Evolutionary conservation across 2,888 invertebrate genomes (phyloP), one percentile per base, ranked within the genome.

Genomic region (Cheilosia impressa): DNA sequence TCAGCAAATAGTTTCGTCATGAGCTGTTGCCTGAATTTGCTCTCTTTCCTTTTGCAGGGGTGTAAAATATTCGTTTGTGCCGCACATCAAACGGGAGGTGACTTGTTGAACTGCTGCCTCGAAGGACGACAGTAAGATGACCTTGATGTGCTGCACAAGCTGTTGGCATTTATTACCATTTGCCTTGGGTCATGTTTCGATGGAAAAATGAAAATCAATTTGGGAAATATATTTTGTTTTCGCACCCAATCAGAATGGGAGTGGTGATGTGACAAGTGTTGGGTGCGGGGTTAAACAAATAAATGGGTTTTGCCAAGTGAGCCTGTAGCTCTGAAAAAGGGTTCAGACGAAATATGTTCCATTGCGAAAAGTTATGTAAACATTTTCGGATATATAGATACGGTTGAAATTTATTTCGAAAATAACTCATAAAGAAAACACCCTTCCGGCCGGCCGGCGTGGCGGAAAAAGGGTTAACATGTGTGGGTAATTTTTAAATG

Each of bases 61-160:
- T 13, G 47, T 47, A 9, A 19, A 31, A 31, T 31, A 31, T 31
- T 27, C 27, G 27, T 7, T 9, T 31, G 31, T 3, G 17, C 9
- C 19, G 9, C 9, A 17, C 9, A 19, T 9, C 9, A 17, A 2
- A 9, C 3, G 17, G 52, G 17, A 19, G 7, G 55, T 17, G 17
- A 57, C 34, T 57, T 57, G 55, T 34, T 57, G 55, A 57, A 10
- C 9, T 57, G 2, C n/a, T 57, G 55, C 31, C 55, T 34, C 9
- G n/a, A 6, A 34, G 55, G 9, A 10, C 31, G n/a, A 6, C 2
- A n/a, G 34, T 24, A 9, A 17, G 31, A 34, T 57, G 19, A 34
- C 55, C 55, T 57, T 57, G 55, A 7, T 57, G 55, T 24, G 9
- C 47, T 9, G 45, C n/a, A 24, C 60, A 43, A 60, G 60, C n/a